phyloP scores from a whole-genome alignment of 2,797 vertebrate species.

The Manis javanica region DNA sequence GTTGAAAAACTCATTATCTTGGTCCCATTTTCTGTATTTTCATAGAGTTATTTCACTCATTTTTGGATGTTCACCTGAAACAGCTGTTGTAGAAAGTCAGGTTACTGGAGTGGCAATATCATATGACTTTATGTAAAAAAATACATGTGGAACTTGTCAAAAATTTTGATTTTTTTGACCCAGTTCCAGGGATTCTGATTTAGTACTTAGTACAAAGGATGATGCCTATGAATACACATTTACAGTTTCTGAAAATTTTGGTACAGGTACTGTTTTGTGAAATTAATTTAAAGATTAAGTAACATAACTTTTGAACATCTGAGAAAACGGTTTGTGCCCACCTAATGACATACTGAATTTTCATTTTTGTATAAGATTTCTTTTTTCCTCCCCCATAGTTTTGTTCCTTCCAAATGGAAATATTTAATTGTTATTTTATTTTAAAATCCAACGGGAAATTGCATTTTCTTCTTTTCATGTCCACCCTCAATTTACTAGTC shows the following conservation, averaged over 20 bases:
- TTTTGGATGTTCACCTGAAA: too few species aligned
- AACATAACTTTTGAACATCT: neutral
- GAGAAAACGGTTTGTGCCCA: neutral
- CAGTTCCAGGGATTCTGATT: neutral
- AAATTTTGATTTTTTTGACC: neutral
- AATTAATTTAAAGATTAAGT: neutral
- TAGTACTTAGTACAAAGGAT: neutral
- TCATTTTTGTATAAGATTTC: neutral
- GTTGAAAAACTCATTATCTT: too few species aligned
- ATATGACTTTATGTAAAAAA: too few species aligned
- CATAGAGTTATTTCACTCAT: too few species aligned
- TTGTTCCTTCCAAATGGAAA: neutral
- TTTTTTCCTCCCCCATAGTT: neutral
- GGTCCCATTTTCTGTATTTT: too few species aligned
- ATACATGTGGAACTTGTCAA: neutral
- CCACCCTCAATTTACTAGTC: neutral
- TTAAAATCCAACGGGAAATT: neutral
- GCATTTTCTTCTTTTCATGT: neutral
- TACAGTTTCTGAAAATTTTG: neutral
- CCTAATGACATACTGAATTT: neutral
- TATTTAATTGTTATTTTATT: neutral
- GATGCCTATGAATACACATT: neutral
- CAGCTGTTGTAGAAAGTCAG: too few species aligned
- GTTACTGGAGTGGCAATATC: too few species aligned
- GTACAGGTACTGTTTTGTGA: neutral